phyloP scores from a whole-genome alignment of 2,797 vertebrate species.

The Cynopterus sphinx region DNA sequence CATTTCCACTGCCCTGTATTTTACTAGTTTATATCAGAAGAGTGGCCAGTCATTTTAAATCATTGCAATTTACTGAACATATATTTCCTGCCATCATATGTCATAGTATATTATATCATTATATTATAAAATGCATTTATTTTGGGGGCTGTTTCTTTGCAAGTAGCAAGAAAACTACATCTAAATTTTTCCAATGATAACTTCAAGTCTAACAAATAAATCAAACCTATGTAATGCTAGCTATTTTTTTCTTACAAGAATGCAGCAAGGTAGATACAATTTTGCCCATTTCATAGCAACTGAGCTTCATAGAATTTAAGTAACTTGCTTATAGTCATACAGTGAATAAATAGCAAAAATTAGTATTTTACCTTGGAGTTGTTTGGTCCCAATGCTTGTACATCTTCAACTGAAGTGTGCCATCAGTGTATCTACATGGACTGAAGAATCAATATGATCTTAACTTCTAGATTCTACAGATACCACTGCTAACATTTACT shows the following conservation, averaged over 20 bases:
- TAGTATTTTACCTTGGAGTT: neutral
- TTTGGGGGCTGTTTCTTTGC: neutral
- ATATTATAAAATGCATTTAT: neutral
- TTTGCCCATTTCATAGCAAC: neutral
- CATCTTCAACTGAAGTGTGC: neutral
- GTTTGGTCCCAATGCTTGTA: neutral
- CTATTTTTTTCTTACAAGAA: neutral
- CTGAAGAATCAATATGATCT: neutral
- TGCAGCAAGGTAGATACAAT: neutral
- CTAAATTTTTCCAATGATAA: neutral
- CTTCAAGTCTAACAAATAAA: neutral
- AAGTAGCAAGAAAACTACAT: neutral
- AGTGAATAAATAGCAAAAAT: neutral
- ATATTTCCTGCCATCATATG: neutral
- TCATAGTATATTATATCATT: neutral
- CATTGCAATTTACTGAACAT: neutral
- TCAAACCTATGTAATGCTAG: neutral
- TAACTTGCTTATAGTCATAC: neutral
- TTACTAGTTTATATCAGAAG: neutral
- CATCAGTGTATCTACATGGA: neutral
- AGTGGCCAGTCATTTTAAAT: neutral
- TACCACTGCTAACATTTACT: neutral
- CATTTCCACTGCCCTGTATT: neutral
- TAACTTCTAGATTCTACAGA: neutral
- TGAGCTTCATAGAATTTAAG: neutral